These are phyloP conservation scores for Chironex yamaguchii DNA, from an alignment of 30 jellyfish, hydroid and myxozoan genomes.

Conservation along the genomic window DNA sequence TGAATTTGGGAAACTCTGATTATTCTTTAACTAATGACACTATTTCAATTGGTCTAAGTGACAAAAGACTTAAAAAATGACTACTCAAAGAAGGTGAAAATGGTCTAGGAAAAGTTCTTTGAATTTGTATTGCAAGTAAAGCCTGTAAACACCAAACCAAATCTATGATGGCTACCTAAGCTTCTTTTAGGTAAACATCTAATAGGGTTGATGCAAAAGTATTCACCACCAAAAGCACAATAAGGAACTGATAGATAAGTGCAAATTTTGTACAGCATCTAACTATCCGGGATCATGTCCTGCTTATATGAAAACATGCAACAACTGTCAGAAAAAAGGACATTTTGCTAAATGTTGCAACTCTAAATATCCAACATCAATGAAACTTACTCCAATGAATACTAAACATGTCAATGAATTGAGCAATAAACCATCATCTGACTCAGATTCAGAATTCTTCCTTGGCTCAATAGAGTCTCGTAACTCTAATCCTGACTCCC, in stretches of 20 bases:
- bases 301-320: conserved; percentile 2
- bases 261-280: conserved; percentile 9
- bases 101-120: conserved; percentile 18
- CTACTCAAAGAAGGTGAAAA: conserved; percentile 32
- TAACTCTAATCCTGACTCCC: neutral
- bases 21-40: conserved; percentile 15
- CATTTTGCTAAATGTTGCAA: neutral
- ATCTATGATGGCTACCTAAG: no score
- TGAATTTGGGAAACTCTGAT: conserved; percentile 19
- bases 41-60: conserved; percentile 17
- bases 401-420: no score
- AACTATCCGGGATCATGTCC: conserved; percentile 8
- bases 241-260: no score
- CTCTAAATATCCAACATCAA: no score
- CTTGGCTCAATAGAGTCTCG: neutral
- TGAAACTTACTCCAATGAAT: no score
- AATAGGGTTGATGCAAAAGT: no score
- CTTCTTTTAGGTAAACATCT: no score
- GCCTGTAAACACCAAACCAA: no score
- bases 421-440: no score
- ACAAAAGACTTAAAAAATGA: neutral
- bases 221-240: no score
- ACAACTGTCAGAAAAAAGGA: neutral
- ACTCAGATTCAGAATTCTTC: neutral
- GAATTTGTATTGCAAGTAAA: no score